Evolutionary conservation across 2,797 vertebrate genomes (phyloP), one percentile per base, ranked within the genome.

Genomic region (Poecile montanus): DNA sequence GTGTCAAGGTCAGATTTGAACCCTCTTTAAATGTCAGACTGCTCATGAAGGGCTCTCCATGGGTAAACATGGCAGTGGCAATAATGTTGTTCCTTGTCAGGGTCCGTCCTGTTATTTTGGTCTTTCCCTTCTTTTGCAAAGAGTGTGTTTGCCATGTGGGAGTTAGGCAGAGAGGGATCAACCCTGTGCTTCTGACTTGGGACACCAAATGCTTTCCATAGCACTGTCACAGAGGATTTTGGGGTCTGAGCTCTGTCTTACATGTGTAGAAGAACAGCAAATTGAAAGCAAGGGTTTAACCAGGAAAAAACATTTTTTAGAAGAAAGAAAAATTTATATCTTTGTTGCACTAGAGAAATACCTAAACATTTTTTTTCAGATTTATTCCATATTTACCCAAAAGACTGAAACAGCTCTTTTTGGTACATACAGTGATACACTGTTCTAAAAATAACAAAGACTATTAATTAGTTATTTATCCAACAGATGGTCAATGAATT

Each of bases 361-460:
- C 13, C 27, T 76, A 76, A 87, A 23, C 25, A 8, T 57, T 56
- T 91, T 91, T 89, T 89, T 91, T 88, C 14, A 58, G 65, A 60
- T 94, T 65, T 92, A 89, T 83, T 74, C 26, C 89, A 16, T 88
- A 76, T 94, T 94, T 94, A 89, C 17, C 30, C 36, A 60, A 75
- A 63, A 76, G 45, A 25, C 62, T 62, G 15, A 66, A 94, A 63
- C 13, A 90, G 27, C 19, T 94, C 25, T 95, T 51, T 91, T 57
- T 87, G 26, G 16, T 83, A 71, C 16, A 60, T 71, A 54, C 16
- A 72, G 82, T 47, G 25, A 85, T 87, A 86, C 0, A 27, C 12
- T 38, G 4, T 38, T 62, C 47, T 85, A 83, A 93, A 95, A 89
- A 96, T 89, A 93, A 56, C 29, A 87, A 73, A 83, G 29, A 77